These are phyloP conservation scores for Callaeas wilsoni DNA, from an alignment of 2,113 vertebrate genomes.

Conservation along the genomic window DNA sequence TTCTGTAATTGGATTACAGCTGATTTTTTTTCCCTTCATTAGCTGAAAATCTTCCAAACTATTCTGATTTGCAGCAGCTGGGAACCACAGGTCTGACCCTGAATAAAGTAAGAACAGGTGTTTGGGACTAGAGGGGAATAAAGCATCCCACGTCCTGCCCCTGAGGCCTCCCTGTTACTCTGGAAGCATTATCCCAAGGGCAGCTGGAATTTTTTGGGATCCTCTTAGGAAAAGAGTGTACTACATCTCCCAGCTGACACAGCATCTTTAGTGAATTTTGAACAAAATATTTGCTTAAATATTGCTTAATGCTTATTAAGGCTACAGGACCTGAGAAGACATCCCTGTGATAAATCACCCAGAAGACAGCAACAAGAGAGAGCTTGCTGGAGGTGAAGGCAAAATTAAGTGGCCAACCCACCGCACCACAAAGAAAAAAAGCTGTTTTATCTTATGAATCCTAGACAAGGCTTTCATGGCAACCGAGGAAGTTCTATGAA, in stretches of 20 bases:
- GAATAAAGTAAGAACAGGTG: neutral
- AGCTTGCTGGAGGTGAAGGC: neutral
- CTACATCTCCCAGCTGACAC: neutral
- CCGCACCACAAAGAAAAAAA: neutral
- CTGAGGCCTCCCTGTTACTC: neutral
- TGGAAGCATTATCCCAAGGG: neutral
- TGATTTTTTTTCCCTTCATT: neutral
- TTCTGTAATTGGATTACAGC: neutral
- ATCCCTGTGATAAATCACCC: neutral
- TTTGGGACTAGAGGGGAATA: neutral
- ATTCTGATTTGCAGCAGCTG: neutral
- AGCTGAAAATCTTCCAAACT: neutral
- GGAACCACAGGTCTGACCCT: neutral
- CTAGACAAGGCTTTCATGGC: neutral
- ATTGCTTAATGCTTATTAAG: neutral
- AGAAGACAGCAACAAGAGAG: neutral
- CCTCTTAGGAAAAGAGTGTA: neutral
- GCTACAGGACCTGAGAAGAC: neutral
- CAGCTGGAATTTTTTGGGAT: neutral
- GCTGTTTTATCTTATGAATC: neutral
- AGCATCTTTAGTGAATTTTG: neutral
- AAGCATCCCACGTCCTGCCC: fast-evolving
- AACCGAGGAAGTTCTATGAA: neutral
- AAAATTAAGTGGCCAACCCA: neutral
- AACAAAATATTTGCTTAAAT: neutral